Conservation (phyloP, 2,888 invertebrate genomes). For the Drosophila macrospina region DNA sequence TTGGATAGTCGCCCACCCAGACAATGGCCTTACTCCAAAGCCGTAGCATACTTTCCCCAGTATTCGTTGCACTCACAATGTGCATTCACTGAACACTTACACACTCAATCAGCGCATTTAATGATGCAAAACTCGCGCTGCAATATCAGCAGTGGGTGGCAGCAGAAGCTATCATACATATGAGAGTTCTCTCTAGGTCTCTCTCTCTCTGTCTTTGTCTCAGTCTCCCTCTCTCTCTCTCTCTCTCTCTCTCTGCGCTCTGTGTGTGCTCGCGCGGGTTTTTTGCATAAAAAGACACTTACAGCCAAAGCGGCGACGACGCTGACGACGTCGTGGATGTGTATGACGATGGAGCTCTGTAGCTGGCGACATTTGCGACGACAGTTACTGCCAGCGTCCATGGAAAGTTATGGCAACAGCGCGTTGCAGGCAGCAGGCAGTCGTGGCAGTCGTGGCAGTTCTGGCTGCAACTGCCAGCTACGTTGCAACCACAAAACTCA, state of each 20-base stretch:
- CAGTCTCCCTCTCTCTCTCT: conserved; percentile 1
- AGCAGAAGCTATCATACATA: conserved; percentile 40
- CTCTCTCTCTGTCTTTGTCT: neutral
- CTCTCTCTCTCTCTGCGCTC: conserved; percentile 2
- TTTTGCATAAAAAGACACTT: conserved; percentile 80
- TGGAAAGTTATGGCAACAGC: conserved; percentile 72
- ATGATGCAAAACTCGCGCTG: conserved; percentile 71
- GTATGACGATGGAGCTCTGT: conserved; percentile 19
- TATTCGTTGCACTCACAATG: conserved; percentile 61
- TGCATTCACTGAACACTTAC: conserved; percentile 76
- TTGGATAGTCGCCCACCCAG: neutral
- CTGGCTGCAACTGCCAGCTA: conserved; percentile 28
- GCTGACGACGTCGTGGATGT: conserved; percentile 42
- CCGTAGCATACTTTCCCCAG: conserved; percentile 43
- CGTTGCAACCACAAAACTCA: conserved; percentile 76
- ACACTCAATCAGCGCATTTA: conserved; percentile 80
- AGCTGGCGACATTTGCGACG: conserved; percentile 79
- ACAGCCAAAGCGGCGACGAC: conserved; percentile 60
- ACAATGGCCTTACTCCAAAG: conserved; percentile 21
- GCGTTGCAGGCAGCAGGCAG: conserved; percentile 23
- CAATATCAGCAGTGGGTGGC: conserved; percentile 35
- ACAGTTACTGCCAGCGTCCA: conserved; percentile 78
- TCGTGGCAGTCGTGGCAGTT: conserved; percentile 6
- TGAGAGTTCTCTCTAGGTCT: conserved; percentile 7
- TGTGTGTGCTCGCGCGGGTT: conserved; percentile 53